phyloP scores from a whole-genome alignment of 2,797 vertebrate species.

The Diplodus puntazzo region DNA sequence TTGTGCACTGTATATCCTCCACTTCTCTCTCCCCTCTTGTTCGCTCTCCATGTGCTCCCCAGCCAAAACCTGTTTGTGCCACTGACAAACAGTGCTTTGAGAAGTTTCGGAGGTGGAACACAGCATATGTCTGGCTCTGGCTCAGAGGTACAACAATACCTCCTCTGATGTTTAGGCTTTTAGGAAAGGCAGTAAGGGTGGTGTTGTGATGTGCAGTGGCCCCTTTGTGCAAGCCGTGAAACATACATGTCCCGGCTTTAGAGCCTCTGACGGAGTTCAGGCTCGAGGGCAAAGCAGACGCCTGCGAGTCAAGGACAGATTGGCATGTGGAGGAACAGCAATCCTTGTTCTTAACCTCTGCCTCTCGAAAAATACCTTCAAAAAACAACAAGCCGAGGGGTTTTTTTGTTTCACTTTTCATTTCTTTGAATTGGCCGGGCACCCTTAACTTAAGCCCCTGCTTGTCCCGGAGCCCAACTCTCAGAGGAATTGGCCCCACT shows the following conservation, averaged over 20 bases:
- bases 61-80: conserved; percentile 80
- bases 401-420: conserved; percentile 72
- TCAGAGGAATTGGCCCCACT: conserved; percentile 67
- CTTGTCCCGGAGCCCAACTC: conserved; percentile 65
- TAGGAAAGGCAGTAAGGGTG: conserved; percentile 35
- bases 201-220: conserved; percentile 57
- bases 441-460: conserved; percentile 74
- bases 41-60: conserved; percentile 64
- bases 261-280: conserved; percentile 44
- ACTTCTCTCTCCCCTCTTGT: conserved; percentile 59
- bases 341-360: conserved; percentile 68
- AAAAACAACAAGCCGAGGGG: conserved; percentile 58
- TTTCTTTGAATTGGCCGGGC: conserved; percentile 67
- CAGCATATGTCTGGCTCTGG: conserved; percentile 69
- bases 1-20: conserved; percentile 71
- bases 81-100: conserved; percentile 73
- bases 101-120: conserved; percentile 81
- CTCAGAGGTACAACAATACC: conserved; percentile 77
- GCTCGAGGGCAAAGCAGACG: conserved; percentile 64
- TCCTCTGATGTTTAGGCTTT: conserved; percentile 73
- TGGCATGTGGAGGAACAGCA: conserved; percentile 66
- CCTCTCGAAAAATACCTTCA: conserved; percentile 66
- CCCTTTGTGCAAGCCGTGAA: conserved; percentile 64
- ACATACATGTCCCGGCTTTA: conserved; percentile 60
- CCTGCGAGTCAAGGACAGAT: conserved; percentile 64